These are phyloP conservation scores for Semnopithecus entellus DNA, from an alignment of 2,113 vertebrate species.

Conservation along the genomic window DNA sequence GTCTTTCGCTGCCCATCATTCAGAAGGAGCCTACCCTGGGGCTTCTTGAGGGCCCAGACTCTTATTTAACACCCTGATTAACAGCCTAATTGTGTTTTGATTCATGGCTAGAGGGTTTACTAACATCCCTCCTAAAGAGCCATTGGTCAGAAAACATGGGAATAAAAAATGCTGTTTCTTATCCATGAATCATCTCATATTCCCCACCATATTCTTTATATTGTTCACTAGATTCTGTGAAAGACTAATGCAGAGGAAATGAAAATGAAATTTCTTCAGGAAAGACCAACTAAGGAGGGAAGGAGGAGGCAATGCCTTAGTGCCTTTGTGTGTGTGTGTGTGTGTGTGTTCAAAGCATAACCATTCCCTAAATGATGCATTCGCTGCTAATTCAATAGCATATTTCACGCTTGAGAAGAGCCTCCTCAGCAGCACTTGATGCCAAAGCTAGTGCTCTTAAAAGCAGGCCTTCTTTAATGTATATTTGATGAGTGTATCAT, in stretches of 20 bases:
- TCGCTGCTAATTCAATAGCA: slow-evolving; percentile 51
- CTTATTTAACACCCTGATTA: not conserved
- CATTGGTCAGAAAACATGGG: not conserved
- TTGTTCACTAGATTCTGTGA: not conserved
- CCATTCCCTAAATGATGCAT: slow-evolving; percentile 35
- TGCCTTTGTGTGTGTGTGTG: not conserved
- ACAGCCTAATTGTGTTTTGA: not conserved
- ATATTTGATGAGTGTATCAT: slow-evolving; percentile 67
- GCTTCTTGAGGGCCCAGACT: not conserved
- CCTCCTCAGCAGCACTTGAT: not conserved
- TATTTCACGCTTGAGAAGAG: slow-evolving; percentile 65
- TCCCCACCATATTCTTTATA: not conserved
- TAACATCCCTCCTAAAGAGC: not conserved
- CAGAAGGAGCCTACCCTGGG: not conserved
- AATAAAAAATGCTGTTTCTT: not conserved
- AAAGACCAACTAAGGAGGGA: not conserved
- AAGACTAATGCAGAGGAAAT: not conserved
- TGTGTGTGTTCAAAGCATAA: not conserved
- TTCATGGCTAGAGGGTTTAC: not conserved
- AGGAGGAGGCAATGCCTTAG: not conserved
- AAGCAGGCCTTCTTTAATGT: slow-evolving; percentile 59
- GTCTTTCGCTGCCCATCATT: not conserved
- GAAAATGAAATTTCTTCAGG: slow-evolving; percentile 13
- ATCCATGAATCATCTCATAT: not conserved
- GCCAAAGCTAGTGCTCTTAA: slow-evolving; percentile 41